These are phyloP conservation scores for Chorisops tibialis DNA, from an alignment of 2,888 invertebrate species.

Conservation along the genomic window DNA sequence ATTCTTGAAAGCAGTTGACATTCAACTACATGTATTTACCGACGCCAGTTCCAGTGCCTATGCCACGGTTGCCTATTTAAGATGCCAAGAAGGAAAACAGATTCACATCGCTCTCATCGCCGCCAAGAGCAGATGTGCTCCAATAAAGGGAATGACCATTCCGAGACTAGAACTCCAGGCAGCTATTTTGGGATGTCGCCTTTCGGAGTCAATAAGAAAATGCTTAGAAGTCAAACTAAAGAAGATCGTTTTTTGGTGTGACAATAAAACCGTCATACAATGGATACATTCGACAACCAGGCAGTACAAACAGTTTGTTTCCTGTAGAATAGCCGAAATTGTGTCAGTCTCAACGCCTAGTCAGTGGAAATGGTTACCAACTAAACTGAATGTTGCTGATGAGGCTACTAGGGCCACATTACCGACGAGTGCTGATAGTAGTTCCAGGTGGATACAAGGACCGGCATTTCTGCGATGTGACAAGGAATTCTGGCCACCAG, in stretches of 20 bases:
- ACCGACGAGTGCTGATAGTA: no score
- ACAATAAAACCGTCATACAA: neutral
- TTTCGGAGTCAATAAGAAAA: neutral
- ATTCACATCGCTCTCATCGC: neutral
- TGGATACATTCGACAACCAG: no score
- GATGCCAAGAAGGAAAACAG: neutral
- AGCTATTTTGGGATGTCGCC: neutral
- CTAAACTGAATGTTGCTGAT: no score
- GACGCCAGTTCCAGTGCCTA: slow-evolving; percentile 1
- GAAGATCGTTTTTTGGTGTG: neutral
- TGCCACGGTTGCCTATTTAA: neutral
- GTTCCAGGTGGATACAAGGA: neutral
- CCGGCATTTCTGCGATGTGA: neutral
- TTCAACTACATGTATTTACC: neutral
- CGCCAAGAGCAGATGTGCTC: neutral
- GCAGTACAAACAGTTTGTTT: no score
- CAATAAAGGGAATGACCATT: neutral
- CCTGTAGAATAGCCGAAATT: no score
- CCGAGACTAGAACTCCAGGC: slow-evolving; percentile 2
- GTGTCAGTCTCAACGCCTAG: no score
- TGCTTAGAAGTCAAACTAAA: neutral
- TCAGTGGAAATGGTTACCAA: no score
- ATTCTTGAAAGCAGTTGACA: neutral
- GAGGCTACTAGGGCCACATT: neutral
- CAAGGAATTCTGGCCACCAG: neutral